Percentiles rank a stretch among this genome's conserved stretches.
Conservation (phyloP, 2,797 vertebrate genomes). For the Enteromius radiatus region DNA sequence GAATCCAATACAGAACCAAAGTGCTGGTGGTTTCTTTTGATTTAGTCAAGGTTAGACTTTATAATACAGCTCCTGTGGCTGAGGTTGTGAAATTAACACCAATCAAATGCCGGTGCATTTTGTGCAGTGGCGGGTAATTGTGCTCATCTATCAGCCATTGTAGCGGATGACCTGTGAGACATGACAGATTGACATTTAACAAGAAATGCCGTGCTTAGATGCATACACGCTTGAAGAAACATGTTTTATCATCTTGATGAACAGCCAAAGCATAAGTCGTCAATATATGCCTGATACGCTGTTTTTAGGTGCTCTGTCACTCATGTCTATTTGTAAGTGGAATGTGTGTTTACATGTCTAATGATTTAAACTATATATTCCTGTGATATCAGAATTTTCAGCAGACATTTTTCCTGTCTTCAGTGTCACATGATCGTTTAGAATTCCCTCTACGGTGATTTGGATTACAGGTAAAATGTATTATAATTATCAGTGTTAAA, state of each 20-base stretch:
- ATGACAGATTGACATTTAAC: background rate
- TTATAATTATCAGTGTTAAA: background rate
- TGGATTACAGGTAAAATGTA: background rate
- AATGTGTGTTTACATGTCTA: too few relatives aligned
- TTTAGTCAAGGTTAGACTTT: background rate
- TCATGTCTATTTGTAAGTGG: background rate
- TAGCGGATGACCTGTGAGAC: background rate
- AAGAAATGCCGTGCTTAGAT: background rate
- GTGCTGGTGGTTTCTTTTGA: background rate
- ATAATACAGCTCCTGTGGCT: background rate
- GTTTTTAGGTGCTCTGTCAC: background rate
- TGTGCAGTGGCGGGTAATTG: background rate
- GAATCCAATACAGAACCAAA: background rate
- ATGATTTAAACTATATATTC: background rate
- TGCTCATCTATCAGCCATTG: slow-evolving; percentile 4
- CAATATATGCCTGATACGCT: background rate
- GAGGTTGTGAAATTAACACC: background rate
- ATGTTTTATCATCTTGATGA: slow-evolving; percentile 13
- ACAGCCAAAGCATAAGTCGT: background rate
- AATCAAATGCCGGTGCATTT: background rate
- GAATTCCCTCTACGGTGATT: background rate
- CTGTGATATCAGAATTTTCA: background rate
- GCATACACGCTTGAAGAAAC: background rate
- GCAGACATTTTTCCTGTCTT: background rate
- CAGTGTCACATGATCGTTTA: background rate